Conservation (phyloP, 1,140 invertebrate genomes). For the Drosophila lacertosa region DNA sequence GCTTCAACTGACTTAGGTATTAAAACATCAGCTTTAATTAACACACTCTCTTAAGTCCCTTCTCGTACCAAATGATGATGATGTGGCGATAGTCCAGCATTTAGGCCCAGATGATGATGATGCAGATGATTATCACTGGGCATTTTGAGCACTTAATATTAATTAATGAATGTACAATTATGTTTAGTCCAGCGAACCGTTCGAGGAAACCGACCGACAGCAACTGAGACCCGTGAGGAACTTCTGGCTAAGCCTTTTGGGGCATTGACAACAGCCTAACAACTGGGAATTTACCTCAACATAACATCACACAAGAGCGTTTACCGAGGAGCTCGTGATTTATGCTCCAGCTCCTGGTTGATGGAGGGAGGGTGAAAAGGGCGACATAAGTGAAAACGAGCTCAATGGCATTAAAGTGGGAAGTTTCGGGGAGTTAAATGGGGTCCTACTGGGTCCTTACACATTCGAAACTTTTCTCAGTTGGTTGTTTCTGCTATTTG, state of each 20-base stretch:
- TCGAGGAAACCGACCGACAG: constrained; percentile 31
- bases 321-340: constrained; percentile 38
- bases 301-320: constrained; percentile 74
- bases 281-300: constrained; percentile 77
- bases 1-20: no score
- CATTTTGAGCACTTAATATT: constrained; percentile 34
- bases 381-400: constrained; percentile 68
- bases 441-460: constrained; percentile 30
- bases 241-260: background rate
- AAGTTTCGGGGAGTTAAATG: background rate
- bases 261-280: constrained; percentile 55
- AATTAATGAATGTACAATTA: background rate
- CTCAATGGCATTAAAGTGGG: constrained; percentile 71
- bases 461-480: constrained; percentile 56
- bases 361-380: background rate
- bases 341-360: constrained; percentile 53
- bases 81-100: constrained; percentile 71
- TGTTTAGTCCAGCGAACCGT: constrained; percentile 39
- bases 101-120: constrained; percentile 68
- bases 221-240: constrained; percentile 45
- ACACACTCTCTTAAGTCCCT: no score
- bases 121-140: constrained; percentile 74
- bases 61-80: constrained; percentile 77
- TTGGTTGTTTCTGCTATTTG: constrained; percentile 80
- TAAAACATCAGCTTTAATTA: no score